Percentiles rank a stretch among this genome's conserved stretches.
Evolutionary conservation across 2,113 vertebrate species (phyloP).

Genomic region (Sinosuthora webbiana): DNA sequence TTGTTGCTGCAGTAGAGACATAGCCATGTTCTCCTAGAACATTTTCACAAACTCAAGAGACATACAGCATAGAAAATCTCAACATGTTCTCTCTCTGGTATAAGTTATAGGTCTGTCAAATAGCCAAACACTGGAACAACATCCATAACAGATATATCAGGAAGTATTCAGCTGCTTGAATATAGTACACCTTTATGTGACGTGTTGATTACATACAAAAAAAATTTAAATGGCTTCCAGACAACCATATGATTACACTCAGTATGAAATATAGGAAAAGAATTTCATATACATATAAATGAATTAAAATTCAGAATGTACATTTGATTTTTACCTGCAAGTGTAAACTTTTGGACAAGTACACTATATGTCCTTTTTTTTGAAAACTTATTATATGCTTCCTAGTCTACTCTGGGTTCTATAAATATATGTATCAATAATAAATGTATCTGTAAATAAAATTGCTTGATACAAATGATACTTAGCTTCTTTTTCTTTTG

Average conservation of each 20-base stretch:
- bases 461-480: background rate
- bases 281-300: background rate
- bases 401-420: background rate
- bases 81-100: background rate
- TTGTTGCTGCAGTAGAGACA: rapidly evolving
- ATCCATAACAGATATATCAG: background rate
- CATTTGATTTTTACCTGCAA: background rate
- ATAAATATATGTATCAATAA: background rate
- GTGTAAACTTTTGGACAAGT: background rate
- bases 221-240: background rate
- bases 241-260: background rate
- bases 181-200: background rate
- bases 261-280: background rate
- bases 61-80: background rate
- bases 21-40: background rate
- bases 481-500: background rate
- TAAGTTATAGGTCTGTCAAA: background rate
- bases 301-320: background rate
- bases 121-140: background rate
- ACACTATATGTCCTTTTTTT: background rate
- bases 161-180: background rate
- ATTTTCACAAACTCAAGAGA: background rate
- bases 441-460: background rate
- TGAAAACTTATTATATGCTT: background rate
- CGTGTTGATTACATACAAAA: background rate